phyloP scores from a whole-genome alignment of 2,113 vertebrate species.

The Istiophorus platypterus region DNA sequence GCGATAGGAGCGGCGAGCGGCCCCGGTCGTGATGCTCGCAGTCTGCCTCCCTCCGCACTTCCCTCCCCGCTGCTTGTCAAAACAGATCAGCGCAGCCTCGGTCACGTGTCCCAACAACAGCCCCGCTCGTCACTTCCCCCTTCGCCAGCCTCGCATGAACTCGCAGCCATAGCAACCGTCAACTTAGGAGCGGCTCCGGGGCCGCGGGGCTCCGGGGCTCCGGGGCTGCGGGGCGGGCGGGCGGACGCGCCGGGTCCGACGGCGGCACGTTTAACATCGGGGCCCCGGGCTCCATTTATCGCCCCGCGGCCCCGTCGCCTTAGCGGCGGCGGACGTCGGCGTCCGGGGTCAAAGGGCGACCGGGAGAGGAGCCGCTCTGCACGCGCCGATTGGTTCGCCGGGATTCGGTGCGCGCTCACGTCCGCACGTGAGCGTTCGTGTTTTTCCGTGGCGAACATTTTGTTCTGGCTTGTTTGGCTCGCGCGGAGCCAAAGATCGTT shows the following conservation, averaged over 20 bases:
- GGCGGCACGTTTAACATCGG: too few relatives aligned
- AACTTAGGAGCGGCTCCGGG: slow-evolving; percentile 49
- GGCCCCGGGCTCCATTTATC: too few relatives aligned
- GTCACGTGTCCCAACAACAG: slow-evolving; percentile 85
- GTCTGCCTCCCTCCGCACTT: slow-evolving; percentile 72
- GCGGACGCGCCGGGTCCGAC: not conserved
- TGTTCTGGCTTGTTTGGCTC: slow-evolving; percentile 53
- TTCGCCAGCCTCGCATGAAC: slow-evolving; percentile 64
- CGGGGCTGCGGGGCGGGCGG: slow-evolving; percentile 16
- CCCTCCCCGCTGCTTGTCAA: slow-evolving; percentile 85
- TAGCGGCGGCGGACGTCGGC: not conserved
- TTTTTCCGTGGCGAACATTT: slow-evolving; percentile 72
- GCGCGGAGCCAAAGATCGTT: slow-evolving; percentile 20
- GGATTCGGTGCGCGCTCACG: slow-evolving; percentile 58
- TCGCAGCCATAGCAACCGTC: slow-evolving; percentile 82
- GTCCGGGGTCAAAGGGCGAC: not conserved
- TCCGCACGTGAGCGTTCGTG: slow-evolving; percentile 62
- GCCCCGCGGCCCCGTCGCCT: too few relatives aligned
- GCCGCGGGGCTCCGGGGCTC: slow-evolving; percentile 18
- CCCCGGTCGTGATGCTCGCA: slow-evolving; percentile 74
- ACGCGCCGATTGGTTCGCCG: slow-evolving; percentile 69
- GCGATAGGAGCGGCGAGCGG: slow-evolving; percentile 60
- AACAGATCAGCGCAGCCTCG: slow-evolving; percentile 81
- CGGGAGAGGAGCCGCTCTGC: not conserved
- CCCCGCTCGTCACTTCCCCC: slow-evolving; percentile 76